Conservation (phyloP, 2,888 invertebrate genomes). For the Dorcus parallelipipedus region DNA sequence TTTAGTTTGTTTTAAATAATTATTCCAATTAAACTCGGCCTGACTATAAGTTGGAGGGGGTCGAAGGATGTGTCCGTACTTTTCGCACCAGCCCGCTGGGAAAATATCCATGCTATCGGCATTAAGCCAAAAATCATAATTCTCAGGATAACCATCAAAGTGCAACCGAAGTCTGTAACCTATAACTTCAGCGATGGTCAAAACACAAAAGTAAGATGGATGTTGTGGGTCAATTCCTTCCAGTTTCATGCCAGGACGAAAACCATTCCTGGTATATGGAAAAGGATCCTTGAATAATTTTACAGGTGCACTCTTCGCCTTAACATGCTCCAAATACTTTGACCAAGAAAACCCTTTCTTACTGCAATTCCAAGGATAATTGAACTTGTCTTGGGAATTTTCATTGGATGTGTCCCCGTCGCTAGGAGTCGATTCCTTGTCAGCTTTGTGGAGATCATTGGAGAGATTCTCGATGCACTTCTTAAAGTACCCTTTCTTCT, state of each 20-base stretch:
- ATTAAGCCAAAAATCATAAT: slow-evolving; percentile 92
- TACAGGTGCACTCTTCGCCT: slow-evolving; percentile 70
- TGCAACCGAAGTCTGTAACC: slow-evolving; percentile 83
- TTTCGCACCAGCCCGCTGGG: slow-evolving; percentile 91
- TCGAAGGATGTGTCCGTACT: slow-evolving; percentile 72
- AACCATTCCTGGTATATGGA: slow-evolving; percentile 71
- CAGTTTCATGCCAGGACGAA: slow-evolving; percentile 82
- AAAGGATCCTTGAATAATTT: slow-evolving; percentile 78
- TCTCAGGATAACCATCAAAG: slow-evolving; percentile 87
- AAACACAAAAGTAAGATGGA: slow-evolving; percentile 84
- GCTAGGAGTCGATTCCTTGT: slow-evolving; percentile 33
- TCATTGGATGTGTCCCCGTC: slow-evolving; percentile 43
- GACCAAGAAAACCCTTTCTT: slow-evolving; percentile 77
- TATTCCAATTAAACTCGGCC: slow-evolving; percentile 74
- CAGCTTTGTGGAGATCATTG: slow-evolving; percentile 23
- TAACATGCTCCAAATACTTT: slow-evolving; percentile 69
- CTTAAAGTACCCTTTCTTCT: slow-evolving; percentile 29
- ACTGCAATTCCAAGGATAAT: slow-evolving; percentile 68
- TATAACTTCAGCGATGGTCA: slow-evolving; percentile 76
- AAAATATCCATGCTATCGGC: slow-evolving; percentile 90
- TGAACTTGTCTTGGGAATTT: slow-evolving; percentile 43
- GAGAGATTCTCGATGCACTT: slow-evolving; percentile 37
- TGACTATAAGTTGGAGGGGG: slow-evolving; percentile 69
- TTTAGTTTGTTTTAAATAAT: slow-evolving; percentile 75
- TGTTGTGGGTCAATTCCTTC: slow-evolving; percentile 94